A percentile compares a stretch with the other conserved stretches of the same genome.
These are phyloP conservation scores for Delichon dasypus DNA, from an alignment of 2,797 vertebrate genomes.

Conservation along the genomic window DNA sequence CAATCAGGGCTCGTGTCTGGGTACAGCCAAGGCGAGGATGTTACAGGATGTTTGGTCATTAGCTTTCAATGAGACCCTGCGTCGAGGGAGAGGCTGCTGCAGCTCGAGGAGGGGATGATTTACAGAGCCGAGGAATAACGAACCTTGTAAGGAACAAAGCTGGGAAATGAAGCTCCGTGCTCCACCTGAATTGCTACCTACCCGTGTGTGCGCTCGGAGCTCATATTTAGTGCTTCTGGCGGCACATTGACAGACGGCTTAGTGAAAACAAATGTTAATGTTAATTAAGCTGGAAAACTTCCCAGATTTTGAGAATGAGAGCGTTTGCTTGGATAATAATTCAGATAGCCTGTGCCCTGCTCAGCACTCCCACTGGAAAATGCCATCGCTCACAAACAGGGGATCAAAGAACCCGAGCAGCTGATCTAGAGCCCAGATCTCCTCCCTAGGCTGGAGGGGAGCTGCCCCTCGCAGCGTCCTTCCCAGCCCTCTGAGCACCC, in stretches of 20 bases:
- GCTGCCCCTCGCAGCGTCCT: not conserved
- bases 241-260: slow-evolving; percentile 62
- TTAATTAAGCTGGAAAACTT: slow-evolving; percentile 70
- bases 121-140: slow-evolving; percentile 7
- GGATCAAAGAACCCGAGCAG: not conserved
- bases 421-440: not conserved
- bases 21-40: not conserved
- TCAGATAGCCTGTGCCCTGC: slow-evolving; percentile 57
- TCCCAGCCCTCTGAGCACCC: not conserved
- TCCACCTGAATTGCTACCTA: slow-evolving; percentile 45
- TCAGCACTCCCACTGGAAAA: not conserved
- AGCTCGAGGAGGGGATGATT: not conserved
- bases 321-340: slow-evolving; percentile 63
- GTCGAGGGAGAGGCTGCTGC: slow-evolving; percentile 5
- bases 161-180: not conserved
- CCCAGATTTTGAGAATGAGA: slow-evolving; percentile 62
- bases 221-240: slow-evolving; percentile 40
- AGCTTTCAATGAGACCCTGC: not conserved
- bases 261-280: slow-evolving; percentile 68
- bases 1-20: not conserved
- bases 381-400: not conserved
- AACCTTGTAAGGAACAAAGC: slow-evolving; percentile 49
- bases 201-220: slow-evolving; percentile 21
- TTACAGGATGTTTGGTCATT: slow-evolving; percentile 40
- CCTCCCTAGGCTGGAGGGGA: not conserved